Evolutionary conservation across 1,140 invertebrate species (phyloP).

Genomic region (Teleogryllus occipitalis): DNA sequence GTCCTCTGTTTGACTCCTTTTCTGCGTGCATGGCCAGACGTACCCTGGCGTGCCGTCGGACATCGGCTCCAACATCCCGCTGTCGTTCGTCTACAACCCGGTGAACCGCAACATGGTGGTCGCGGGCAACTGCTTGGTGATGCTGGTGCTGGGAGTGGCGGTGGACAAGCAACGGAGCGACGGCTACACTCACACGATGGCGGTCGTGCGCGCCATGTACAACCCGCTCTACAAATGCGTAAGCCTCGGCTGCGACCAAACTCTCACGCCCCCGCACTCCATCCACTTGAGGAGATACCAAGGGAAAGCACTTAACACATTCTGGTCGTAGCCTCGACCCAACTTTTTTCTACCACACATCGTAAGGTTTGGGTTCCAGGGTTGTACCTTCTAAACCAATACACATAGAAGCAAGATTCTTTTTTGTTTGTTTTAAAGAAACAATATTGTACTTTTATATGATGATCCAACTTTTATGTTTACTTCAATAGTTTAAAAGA

Average conservation of each 20-base stretch:
- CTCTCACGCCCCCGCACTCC: too few relatives aligned
- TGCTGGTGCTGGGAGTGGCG: slow-evolving; percentile 48
- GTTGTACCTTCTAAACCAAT: too few relatives aligned
- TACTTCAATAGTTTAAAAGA: too few relatives aligned
- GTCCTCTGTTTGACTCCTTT: slow-evolving; percentile 20
- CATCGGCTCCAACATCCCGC: slow-evolving; percentile 42
- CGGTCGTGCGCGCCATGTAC: slow-evolving; percentile 56
- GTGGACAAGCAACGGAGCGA: slow-evolving; percentile 53
- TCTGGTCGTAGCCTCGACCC: too few relatives aligned
- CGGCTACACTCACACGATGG: slow-evolving; percentile 50
- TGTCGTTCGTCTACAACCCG: slow-evolving; percentile 52
- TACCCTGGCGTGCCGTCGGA: slow-evolving; percentile 49
- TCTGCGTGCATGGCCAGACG: slow-evolving; percentile 36
- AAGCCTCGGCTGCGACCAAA: slow-evolving; percentile 12
- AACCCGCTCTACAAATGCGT: slow-evolving; percentile 59
- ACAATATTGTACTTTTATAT: too few relatives aligned
- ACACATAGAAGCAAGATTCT: too few relatives aligned
- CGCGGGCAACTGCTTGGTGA: slow-evolving; percentile 47
- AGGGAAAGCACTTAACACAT: too few relatives aligned
- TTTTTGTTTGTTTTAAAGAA: too few relatives aligned
- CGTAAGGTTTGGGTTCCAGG: too few relatives aligned
- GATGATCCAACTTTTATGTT: too few relatives aligned
- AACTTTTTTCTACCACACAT: too few relatives aligned
- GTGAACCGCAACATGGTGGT: slow-evolving; percentile 53
- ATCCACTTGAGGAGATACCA: too few relatives aligned